Evolutionary conservation across 2,797 vertebrate genomes (phyloP), one percentile per base, ranked within the genome.

Genomic region (Ctenochaetus hawaiiensis): DNA sequence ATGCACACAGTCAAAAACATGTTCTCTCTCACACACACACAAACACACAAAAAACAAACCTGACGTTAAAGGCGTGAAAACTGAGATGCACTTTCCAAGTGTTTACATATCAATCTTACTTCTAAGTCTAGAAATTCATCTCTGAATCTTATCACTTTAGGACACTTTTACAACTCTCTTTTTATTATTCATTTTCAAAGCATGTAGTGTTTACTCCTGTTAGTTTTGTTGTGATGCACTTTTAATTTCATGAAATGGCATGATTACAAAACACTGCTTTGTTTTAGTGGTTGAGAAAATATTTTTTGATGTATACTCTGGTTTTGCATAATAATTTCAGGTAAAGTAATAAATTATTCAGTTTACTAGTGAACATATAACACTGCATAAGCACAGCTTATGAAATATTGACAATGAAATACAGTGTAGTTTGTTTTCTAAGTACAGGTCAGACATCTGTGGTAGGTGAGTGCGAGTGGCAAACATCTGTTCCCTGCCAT

Each of bases 1-100:
- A 77, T 88, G 91, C 60, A 70, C 51, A 72, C 62, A 41, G 53
- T 67, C 59, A 65, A 37, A 72, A 72, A 68, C 56, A 69, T 84
- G 26, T 75, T 17, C 44, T 5, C 66, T 57, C 47, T 2, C 43
- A 44, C 67, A 49, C 57, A 65, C 66, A 63, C 64, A 45, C 49
- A 71, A 56, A 78, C 65, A 49, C 43, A 54, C 44, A 68, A 30
- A 74, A 67, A 26, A 81, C 60, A 71, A 5, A 69, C 37, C 39
- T 26, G 58, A 70, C 68, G 67, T 10, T 47, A 59, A 88, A 88
- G 68, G 67, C 76, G 83, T 75, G 54, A 45, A 73, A 74, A 83
- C 9, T 68, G 14, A 76, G 43, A 77, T 78, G 71, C 39, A 66
- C 62, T 57, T 72, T 39, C 22, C 54, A 62, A 78, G 34, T 43